These are phyloP conservation scores for Conopomorpha cramerella DNA, from an alignment of 1,140 invertebrate species.

Conservation along the genomic window DNA sequence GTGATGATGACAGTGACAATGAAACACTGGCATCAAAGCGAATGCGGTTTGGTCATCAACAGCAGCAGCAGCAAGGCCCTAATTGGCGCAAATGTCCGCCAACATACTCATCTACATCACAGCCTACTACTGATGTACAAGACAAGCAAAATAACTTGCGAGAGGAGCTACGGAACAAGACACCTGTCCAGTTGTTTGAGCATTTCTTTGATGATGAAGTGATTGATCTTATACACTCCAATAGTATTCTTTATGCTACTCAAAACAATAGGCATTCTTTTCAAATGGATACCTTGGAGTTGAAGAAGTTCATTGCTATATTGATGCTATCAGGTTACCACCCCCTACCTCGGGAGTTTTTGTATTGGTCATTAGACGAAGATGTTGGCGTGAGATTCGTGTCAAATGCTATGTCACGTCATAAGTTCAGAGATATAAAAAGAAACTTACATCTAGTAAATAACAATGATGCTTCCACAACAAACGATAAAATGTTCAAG, in stretches of 20 bases:
- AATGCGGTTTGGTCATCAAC: background rate
- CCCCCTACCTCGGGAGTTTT: background rate
- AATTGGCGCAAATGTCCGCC: background rate
- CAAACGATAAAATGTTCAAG: background rate
- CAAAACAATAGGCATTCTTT: constrained; percentile 1
- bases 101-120: background rate
- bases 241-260: background rate
- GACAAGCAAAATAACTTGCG: background rate
- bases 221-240: background rate
- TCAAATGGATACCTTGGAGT: background rate
- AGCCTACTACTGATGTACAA: constrained; percentile 1
- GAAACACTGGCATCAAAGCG: constrained; percentile 1
- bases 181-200: background rate
- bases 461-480: background rate
- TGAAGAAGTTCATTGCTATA: background rate
- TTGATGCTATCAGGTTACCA: background rate
- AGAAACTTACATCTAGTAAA: background rate
- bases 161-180: background rate
- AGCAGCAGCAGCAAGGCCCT: background rate
- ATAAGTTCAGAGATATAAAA: background rate
- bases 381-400: background rate
- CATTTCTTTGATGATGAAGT: background rate
- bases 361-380: background rate
- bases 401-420: background rate
- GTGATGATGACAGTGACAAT: constrained; percentile 3